Conservation (phyloP, 2,113 vertebrate species). For the Solea senegalensis region DNA sequence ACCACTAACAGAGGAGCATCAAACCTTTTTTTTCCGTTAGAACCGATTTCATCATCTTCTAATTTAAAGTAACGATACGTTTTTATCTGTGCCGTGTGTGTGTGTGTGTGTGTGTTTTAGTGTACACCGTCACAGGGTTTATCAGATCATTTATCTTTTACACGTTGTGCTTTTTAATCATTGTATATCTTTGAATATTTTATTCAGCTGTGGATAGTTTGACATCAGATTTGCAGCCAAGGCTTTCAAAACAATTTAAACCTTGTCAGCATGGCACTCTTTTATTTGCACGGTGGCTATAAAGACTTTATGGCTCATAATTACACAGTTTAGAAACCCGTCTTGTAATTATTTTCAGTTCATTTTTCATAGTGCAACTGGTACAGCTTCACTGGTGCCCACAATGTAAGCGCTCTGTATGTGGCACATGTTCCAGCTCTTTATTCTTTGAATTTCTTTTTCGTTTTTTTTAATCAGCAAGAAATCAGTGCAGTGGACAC, state of each 20-base stretch:
- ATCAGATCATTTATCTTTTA: neutral
- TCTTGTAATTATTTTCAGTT: slow-evolving; percentile 37
- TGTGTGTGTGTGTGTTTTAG: neutral
- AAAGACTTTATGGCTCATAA: slow-evolving; percentile 15
- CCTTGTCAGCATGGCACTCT: too few relatives aligned
- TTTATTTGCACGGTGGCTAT: too few relatives aligned
- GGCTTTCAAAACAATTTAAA: too few relatives aligned
- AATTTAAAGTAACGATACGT: neutral
- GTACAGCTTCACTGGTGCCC: slow-evolving; percentile 27
- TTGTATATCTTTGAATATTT: neutral
- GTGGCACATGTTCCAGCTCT: slow-evolving; percentile 15
- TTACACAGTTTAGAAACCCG: slow-evolving; percentile 36
- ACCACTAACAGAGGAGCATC: neutral
- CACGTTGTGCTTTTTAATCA: neutral
- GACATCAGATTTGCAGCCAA: too few relatives aligned
- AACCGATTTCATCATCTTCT: neutral
- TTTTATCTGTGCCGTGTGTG: neutral
- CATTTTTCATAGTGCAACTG: slow-evolving; percentile 41
- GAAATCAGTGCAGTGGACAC: slow-evolving; percentile 6
- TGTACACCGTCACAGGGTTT: neutral
- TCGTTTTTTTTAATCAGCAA: slow-evolving; percentile 32
- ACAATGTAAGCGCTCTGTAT: slow-evolving; percentile 13
- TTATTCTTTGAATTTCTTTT: slow-evolving; percentile 5
- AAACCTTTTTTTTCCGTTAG: neutral
- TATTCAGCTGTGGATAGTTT: neutral